Percentiles rank a stretch among this genome's conserved stretches.
These are phyloP conservation scores for Drosophila kikkawai DNA, from an alignment of 1,140 invertebrate genomes.

Conservation along the genomic window DNA sequence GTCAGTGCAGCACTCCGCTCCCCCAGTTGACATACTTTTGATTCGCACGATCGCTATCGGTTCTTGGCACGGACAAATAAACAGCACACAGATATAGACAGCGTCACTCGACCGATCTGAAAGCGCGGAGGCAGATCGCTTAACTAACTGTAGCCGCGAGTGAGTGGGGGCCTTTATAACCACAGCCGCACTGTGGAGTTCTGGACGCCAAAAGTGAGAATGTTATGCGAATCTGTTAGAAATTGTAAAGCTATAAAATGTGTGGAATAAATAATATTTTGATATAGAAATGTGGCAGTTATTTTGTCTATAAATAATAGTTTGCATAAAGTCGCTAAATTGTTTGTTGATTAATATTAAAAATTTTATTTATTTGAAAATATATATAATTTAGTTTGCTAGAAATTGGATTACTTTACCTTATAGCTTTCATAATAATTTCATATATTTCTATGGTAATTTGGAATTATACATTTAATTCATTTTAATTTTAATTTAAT, in stretches of 20 bases:
- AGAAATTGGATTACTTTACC: not conserved
- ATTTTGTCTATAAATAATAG: no score
- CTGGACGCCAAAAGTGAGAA: no score
- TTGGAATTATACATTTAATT: not conserved
- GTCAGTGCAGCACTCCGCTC: slow-evolving; percentile 21
- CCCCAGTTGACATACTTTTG: slow-evolving; percentile 54
- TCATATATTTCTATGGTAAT: not conserved
- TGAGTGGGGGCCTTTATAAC: slow-evolving; percentile 24
- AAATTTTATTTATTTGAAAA: not conserved
- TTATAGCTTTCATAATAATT: not conserved
- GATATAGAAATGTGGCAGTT: no score
- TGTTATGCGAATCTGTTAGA: not conserved
- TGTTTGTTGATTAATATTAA: no score
- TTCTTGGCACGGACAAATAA: slow-evolving; percentile 21
- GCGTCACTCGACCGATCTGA: not conserved
- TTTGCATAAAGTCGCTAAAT: no score
- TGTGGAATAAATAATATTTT: no score
- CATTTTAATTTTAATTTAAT: not conserved
- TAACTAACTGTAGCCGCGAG: slow-evolving; percentile 19
- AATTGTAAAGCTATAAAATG: not conserved
- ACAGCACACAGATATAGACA: slow-evolving; percentile 11
- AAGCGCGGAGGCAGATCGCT: slow-evolving; percentile 6
- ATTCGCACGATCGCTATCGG: slow-evolving; percentile 31
- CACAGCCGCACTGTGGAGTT: slow-evolving; percentile 1
- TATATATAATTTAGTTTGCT: not conserved